phyloP scores from a whole-genome alignment of 2,113 vertebrate genomes.

The Physeter macrocephalus region DNA sequence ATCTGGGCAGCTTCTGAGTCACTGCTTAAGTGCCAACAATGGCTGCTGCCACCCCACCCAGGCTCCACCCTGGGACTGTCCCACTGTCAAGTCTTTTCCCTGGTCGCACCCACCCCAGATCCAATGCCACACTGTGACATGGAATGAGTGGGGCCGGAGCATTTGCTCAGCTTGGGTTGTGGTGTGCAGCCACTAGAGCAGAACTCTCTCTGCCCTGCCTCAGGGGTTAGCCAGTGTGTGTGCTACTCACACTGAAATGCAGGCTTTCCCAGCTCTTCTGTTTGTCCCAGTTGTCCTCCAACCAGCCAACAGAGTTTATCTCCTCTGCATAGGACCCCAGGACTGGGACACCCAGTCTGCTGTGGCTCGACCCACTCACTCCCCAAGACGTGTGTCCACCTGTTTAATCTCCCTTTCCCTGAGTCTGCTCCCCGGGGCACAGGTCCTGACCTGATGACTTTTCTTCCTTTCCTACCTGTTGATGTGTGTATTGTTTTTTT shows the following conservation, averaged over 20 bases:
- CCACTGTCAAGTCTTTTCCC: no score
- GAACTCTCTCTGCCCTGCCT: no score
- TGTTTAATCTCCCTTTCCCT: neutral
- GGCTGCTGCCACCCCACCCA: no score
- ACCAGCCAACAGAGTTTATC: neutral
- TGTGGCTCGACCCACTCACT: neutral
- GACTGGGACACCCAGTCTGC: neutral
- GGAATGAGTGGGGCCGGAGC: no score
- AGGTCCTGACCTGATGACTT: neutral
- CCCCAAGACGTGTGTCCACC: neutral
- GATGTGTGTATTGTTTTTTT: neutral
- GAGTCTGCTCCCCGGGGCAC: neutral
- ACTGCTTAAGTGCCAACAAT: no score
- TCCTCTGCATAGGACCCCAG: neutral
- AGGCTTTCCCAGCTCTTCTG: neutral
- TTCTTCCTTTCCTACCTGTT: neutral
- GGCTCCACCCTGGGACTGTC: no score
- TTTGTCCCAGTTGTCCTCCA: neutral
- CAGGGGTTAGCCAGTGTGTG: neutral
- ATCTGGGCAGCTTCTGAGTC: no score
- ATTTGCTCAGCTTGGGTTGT: no score
- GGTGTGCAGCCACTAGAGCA: no score
- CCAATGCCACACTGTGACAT: no score
- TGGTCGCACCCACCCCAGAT: no score
- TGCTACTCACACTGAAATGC: neutral